Conservation (phyloP, 2,888 invertebrate species). For the Drosophila glabriapex region DNA sequence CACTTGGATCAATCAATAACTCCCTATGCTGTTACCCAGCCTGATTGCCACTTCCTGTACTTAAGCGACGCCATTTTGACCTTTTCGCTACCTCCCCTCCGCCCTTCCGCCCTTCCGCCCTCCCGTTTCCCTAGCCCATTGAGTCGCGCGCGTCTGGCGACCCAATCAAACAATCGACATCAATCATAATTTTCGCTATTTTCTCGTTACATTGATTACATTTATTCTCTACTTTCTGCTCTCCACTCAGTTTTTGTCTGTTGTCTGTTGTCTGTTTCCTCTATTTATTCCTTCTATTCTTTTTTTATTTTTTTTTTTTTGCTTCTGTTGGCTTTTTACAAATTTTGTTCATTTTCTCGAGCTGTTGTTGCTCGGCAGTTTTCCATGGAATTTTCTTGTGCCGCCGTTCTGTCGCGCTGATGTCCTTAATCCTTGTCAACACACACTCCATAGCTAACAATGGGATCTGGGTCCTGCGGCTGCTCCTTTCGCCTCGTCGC, state of each 20-base stretch:
- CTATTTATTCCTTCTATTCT: slow-evolving; percentile 25
- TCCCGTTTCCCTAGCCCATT: background rate
- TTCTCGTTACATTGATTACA: slow-evolving; percentile 76
- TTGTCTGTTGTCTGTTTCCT: slow-evolving; percentile 37
- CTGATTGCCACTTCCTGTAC: slow-evolving; percentile 59
- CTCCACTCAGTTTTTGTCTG: slow-evolving; percentile 14
- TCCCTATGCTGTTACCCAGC: slow-evolving; percentile 2
- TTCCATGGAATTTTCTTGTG: slow-evolving; percentile 54
- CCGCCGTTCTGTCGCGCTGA: slow-evolving; percentile 35
- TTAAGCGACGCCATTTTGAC: slow-evolving; percentile 54
- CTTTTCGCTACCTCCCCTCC: slow-evolving; percentile 1
- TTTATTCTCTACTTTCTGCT: slow-evolving; percentile 49
- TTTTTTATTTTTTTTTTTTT: slow-evolving; percentile 5
- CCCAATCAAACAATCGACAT: slow-evolving; percentile 82
- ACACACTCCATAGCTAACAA: slow-evolving; percentile 72
- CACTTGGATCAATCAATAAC: slow-evolving; percentile 30
- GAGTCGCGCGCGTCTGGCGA: slow-evolving; percentile 46
- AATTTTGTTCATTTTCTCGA: slow-evolving; percentile 61
- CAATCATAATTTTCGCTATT: slow-evolving; percentile 80
- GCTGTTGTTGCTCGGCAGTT: slow-evolving; percentile 43
- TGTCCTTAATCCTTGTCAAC: slow-evolving; percentile 81
- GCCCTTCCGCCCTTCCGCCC: background rate
- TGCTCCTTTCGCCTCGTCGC: slow-evolving; percentile 60
- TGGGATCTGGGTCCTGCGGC: slow-evolving; percentile 47
- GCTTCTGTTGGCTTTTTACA: slow-evolving; percentile 29